phyloP scores from a whole-genome alignment of 2,888 invertebrate species.

The Mycalesis mineus region DNA sequence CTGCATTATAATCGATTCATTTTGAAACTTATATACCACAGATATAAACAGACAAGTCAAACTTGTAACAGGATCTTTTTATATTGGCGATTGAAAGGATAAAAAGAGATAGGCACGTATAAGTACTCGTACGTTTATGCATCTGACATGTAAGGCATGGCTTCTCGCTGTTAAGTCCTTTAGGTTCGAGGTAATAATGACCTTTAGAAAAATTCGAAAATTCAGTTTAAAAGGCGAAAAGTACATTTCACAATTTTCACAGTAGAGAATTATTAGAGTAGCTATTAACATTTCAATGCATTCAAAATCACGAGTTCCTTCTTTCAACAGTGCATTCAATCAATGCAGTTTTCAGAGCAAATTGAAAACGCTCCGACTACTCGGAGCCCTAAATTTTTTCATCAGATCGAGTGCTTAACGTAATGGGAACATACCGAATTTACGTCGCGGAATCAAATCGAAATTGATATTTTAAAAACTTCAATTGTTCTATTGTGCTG shows the following conservation, averaged over 20 bases:
- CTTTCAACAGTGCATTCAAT: slow-evolving; percentile 6
- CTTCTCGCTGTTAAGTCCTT: too few relatives aligned
- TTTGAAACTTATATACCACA: too few relatives aligned
- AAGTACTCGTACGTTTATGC: too few relatives aligned
- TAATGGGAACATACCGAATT: neutral
- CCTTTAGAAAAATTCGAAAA: too few relatives aligned
- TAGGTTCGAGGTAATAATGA: too few relatives aligned
- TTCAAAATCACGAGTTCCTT: neutral
- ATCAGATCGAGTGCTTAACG: slow-evolving; percentile 2
- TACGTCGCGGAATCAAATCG: neutral
- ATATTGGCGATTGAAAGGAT: too few relatives aligned
- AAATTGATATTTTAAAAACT: neutral
- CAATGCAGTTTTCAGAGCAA: slow-evolving; percentile 6
- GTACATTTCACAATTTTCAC: neutral
- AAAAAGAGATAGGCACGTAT: too few relatives aligned
- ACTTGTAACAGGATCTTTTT: too few relatives aligned
- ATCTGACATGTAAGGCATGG: too few relatives aligned
- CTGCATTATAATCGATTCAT: too few relatives aligned
- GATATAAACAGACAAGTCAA: too few relatives aligned
- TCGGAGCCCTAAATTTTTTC: slow-evolving; percentile 4
- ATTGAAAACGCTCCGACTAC: neutral
- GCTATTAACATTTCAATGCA: neutral
- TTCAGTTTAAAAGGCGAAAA: neutral
- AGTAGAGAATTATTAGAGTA: neutral
- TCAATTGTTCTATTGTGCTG: neutral